Base-by-base conservation (phyloP, 2,797 vertebrate genomes). In the Tarsius wallacei region DNA sequence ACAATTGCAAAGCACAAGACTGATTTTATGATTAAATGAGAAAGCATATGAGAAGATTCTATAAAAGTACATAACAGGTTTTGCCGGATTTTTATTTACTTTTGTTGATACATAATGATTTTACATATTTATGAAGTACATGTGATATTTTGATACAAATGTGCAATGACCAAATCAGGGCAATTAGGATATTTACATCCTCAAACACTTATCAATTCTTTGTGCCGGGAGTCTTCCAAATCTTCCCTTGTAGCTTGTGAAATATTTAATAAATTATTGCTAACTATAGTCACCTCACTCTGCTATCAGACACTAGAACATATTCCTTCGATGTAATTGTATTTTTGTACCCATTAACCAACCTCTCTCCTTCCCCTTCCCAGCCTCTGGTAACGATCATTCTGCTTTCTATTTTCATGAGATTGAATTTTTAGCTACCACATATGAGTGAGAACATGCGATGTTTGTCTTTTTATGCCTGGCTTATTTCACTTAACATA, bases 11-110 rank as follows among this genome's bases (percentile, higher is more conserved):
- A 71, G 36, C 55, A 33, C 15, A 51, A 63, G 8, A 74, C 74
- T 66, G 76, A 76, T 70, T 78, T 83, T 85, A 42, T 66, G 66
- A 80, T 90, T 93, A 78, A 76, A 87, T 87, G 22, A 63, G 42
- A 74, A 73, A 85, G 81, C 15, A 53, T 85, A 74, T 1, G 11
- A 85, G 91, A 89, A 57, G 16, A 16, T 64, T 57, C 73, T 76
- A 22, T 36, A 33, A 81, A 77, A 71, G n/a, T 36, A 70, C 14
- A 33, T 63, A 0, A 14, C 11, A 89, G 15, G 0, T 81, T 76
- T 78, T 68, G 6, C 68, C 12, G 36, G 33, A 36, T 70, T 70
- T 70, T 70, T 70, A 36, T 70, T 70, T 66, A n/a, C n/a, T 70
- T 36, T 70, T 70, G 68, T 36, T 36, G 68, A 36, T 36, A 42